Evolutionary conservation across 2,797 vertebrate species (phyloP).

Genomic region (Intellagama lesueurii): DNA sequence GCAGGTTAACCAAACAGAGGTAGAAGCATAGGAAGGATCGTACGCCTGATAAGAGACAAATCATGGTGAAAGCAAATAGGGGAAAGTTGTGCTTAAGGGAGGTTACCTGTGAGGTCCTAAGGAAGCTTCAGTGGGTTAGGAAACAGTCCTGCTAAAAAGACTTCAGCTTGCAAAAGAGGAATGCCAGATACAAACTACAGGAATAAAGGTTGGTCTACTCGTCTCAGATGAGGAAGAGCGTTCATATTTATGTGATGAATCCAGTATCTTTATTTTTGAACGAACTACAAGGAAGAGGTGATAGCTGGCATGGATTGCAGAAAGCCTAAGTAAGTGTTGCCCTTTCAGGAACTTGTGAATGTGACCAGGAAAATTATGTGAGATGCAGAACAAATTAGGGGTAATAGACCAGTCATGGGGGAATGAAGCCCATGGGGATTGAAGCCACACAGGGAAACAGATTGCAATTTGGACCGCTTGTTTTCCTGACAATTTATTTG

Average conservation of each 20-base stretch:
- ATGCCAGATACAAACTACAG: background rate
- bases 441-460: too few relatives aligned
- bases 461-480: too few relatives aligned
- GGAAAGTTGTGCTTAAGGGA: background rate
- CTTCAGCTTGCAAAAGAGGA: background rate
- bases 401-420: too few relatives aligned
- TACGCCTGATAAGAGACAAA: background rate
- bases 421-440: too few relatives aligned
- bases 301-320: background rate
- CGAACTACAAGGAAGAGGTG: background rate
- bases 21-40: background rate
- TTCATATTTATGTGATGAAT: background rate
- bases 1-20: background rate
- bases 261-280: background rate
- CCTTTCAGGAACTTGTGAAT: too few relatives aligned
- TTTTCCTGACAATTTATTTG: too few relatives aligned
- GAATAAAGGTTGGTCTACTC: background rate
- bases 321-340: too few relatives aligned
- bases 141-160: background rate
- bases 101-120: background rate
- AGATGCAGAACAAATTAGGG: too few relatives aligned
- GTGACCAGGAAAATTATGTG: too few relatives aligned
- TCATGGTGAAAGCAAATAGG: background rate
- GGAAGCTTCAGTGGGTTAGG: background rate
- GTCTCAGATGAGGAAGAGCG: too few relatives aligned